Base-by-base conservation (phyloP, 2,888 invertebrate genomes). In the Acrobasis consociella region DNA sequence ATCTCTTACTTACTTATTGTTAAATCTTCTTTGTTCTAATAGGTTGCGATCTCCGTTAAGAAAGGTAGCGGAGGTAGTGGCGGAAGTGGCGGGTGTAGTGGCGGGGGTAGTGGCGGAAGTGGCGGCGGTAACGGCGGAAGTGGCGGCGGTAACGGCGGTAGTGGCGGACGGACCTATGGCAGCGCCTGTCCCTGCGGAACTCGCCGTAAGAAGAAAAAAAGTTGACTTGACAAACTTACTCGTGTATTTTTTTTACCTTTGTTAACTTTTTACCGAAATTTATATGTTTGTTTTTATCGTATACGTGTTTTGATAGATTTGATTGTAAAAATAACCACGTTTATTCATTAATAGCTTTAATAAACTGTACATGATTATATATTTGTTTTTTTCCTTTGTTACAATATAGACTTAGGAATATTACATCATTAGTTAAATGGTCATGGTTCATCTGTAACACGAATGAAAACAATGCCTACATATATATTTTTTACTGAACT, bases 311-410 rank as follows among this genome's bases (percentile, higher is more conserved):
- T 8, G n/a, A 49, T 38, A 5, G 13, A 46, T 46, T 46, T 46
- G 1, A 50, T 50, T 10, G 31, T 15, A 39, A 60, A 60, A 50
- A 42, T 58, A 49, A 60, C 38, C 71, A 69, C 65, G 61, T 55
- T 62, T 49, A 63, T 74, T 75, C 75, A 78, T 82, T 80, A 77
- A 83, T 83, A 78, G 77, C 78, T 83, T 85, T 83, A 89, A 85
- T 89, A 89, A 90, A 86, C 86, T 88, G 86, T 90, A 86, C 88
- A 89, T 85, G 89, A 87, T 87, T 86, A 86, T 84, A 87, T 79
- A 83, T 84, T 76, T 78, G 75, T 76, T 42, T 37, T 42, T 56
- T 52, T n/a, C 74, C 72, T 79, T 80, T 81, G 73, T 79, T 70
- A 75, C 76, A 82, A 82, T 78, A 83, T 80, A 78, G 72, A 82